Conservation (phyloP, 2,797 vertebrate species). For the Xiphophorus birchmanni region DNA sequence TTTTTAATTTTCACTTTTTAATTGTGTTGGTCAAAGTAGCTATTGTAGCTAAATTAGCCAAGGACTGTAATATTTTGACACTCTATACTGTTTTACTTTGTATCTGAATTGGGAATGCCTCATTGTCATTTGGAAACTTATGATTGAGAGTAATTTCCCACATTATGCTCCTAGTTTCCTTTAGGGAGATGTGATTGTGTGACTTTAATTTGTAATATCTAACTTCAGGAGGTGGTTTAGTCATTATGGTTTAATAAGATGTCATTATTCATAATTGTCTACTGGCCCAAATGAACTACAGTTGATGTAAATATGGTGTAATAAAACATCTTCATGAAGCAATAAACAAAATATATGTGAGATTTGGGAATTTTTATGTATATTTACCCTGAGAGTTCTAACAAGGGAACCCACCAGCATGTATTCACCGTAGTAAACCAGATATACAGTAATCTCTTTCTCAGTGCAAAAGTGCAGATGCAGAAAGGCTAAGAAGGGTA, state of each 20-base stretch:
- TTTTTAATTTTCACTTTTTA: neutral
- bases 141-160: neutral
- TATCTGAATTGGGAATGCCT: neutral
- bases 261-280: neutral
- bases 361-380: neutral
- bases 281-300: neutral
- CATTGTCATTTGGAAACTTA: neutral
- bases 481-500: constrained; percentile 66
- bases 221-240: neutral
- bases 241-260: neutral
- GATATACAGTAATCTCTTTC: constrained; percentile 39
- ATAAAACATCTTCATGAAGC: neutral
- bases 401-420: neutral
- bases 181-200: neutral
- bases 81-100: neutral
- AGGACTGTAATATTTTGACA: neutral
- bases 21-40: neutral
- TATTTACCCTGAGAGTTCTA: neutral
- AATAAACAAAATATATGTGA: neutral
- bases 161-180: neutral
- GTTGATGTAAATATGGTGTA: neutral
- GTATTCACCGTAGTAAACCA: constrained; percentile 13
- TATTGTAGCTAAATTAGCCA: neutral
- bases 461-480: constrained; percentile 54
- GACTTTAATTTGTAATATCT: neutral